Conservation (phyloP, 1,140 invertebrate species). For the Trialeurodes vaporariorum region DNA sequence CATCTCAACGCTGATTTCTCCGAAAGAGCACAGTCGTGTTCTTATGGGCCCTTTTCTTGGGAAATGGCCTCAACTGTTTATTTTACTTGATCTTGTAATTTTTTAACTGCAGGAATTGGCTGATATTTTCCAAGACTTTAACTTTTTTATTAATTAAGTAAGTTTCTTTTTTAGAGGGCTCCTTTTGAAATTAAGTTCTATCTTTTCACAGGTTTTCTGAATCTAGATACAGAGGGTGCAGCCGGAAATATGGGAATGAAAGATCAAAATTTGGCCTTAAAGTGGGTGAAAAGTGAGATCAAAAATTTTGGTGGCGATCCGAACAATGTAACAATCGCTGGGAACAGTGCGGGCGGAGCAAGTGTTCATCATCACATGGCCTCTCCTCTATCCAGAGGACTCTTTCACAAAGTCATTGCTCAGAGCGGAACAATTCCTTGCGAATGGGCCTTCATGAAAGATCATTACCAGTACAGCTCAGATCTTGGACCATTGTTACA, state of each 20-base stretch:
- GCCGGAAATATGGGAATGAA: conserved; percentile 41
- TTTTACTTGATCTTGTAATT: too few species aligned
- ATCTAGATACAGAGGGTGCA: not conserved
- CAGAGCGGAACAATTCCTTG: conserved; percentile 53
- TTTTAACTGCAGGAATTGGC: too few species aligned
- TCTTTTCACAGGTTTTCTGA: not conserved
- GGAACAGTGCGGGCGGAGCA: conserved; percentile 44
- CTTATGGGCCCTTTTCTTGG: not conserved
- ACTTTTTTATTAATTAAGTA: too few species aligned
- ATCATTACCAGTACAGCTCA: not conserved
- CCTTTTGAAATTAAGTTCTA: not conserved
- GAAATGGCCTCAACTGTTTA: too few species aligned
- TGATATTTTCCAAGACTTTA: too few species aligned
- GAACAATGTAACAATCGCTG: conserved; percentile 43
- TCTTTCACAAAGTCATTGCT: conserved; percentile 32
- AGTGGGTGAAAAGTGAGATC: conserved; percentile 49
- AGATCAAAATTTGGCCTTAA: conserved; percentile 43
- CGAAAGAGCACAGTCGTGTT: too few species aligned
- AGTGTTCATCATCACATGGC: conserved; percentile 42
- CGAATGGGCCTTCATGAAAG: conserved; percentile 42
- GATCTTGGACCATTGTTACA: not conserved
- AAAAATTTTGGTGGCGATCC: conserved; percentile 46
- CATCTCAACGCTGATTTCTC: too few species aligned
- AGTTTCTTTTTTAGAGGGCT: not conserved
- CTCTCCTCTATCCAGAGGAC: conserved; percentile 36